Evolutionary conservation across 1,140 invertebrate genomes (phyloP), one percentile per base, ranked within the genome.

Genomic region (Aphelinus certus): DNA sequence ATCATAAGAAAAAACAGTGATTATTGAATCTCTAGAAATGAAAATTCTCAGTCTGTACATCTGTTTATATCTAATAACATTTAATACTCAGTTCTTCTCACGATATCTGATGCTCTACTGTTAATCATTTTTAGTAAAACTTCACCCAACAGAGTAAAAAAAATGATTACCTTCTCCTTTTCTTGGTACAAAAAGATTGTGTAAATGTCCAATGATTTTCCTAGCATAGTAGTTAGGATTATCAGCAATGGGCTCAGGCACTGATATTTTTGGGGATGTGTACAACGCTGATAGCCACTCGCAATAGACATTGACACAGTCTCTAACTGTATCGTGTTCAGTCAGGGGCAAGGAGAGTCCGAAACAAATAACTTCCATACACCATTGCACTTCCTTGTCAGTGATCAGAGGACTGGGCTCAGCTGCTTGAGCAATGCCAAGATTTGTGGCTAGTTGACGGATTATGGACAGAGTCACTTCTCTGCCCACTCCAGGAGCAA

Each of bases 281-380:
- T 97, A 91, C 65, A 98, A 88, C 1, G 96, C 94, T 0, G 94
- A 94, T 47, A 99, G 87, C 97, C 97, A 99, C 82, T 98, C 97
- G 86, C 96, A 98, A 84, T 98, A 99, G 45, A 99, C 94, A 86
- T 95, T 96, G 6, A 98, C 97, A 88, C 97, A 99, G 86, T 98
- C 97, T 77, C 96, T 93, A 57, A 99, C 94, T 1, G 95, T 95
- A 79, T 98, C 97, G 85, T 97, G 95, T 85, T 98, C 96, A 53
- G 91, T 89, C 7, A 98, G 84, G 0, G 96, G 96, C 51, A 99
- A 87, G 51, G 95, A 96, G 1, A 99, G 89, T 0, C 97, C 97
- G 89, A 93, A 97, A 81, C 97, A 96, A 43, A 98, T 93, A 5
- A 98, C 96, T 91, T 96, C 95, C 92, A 97, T 95, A 66, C 94